Evolutionary conservation across 2,797 vertebrate genomes (phyloP).

Genomic region (Sorex maritimensis): DNA sequence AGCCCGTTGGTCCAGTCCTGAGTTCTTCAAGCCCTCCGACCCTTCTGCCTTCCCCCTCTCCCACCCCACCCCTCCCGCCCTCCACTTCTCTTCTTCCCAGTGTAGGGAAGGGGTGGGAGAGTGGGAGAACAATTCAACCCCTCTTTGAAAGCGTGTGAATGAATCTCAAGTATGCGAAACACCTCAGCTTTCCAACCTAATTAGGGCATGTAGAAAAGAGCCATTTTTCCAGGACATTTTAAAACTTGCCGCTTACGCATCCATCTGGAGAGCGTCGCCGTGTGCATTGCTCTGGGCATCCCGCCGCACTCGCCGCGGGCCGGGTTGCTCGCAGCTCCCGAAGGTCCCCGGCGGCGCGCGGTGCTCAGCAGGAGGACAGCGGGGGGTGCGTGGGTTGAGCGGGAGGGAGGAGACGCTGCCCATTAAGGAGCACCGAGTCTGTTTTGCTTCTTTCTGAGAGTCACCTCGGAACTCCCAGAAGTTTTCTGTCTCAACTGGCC

Average conservation of each 20-base stretch:
- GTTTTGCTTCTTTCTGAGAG: background rate
- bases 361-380: background rate
- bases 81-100: background rate
- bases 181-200: conserved; percentile 74
- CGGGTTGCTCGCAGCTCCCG: background rate
- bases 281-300: background rate
- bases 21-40: conserved; percentile 24
- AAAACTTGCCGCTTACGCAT: conserved; percentile 37
- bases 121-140: conserved; percentile 60
- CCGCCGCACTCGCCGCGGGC: background rate
- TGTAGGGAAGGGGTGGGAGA: background rate
- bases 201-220: conserved; percentile 72
- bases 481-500: background rate
- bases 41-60: conserved; percentile 31
- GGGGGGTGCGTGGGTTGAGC: too few relatives aligned
- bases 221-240: conserved; percentile 53
- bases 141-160: conserved; percentile 76
- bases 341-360: background rate
- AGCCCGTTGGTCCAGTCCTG: background rate
- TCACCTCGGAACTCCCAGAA: conserved; percentile 29
- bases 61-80: too few relatives aligned
- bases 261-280: conserved; percentile 58
- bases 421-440: background rate
- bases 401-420: conserved; percentile 31
- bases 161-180: conserved; percentile 80